A percentile compares a stretch with the other conserved stretches of the same genome.
Evolutionary conservation across 2,888 invertebrate species (phyloP).

Genomic region (Dryococelus australis): DNA sequence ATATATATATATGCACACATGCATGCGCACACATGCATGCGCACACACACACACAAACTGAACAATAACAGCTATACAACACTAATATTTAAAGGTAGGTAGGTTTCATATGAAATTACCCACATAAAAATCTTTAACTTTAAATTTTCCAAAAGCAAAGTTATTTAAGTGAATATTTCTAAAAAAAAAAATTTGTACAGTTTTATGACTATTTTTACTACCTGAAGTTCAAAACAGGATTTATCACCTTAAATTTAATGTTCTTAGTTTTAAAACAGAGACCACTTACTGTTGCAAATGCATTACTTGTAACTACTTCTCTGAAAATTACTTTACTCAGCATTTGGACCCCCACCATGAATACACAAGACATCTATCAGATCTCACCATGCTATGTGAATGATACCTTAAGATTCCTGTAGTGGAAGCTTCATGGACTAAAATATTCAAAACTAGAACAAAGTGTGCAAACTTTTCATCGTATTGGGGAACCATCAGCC

Average conservation of each 20-base stretch:
- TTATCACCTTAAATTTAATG: neutral
- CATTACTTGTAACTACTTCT: neutral
- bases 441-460: neutral
- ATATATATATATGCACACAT: no score
- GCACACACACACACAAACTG: no score
- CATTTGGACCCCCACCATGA: neutral
- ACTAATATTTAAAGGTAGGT: no score
- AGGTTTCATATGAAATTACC: no score
- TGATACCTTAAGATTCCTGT: neutral
- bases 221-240: no score
- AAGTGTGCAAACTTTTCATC: neutral
- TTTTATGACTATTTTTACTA: no score
- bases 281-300: neutral
- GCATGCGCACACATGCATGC: no score
- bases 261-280: neutral
- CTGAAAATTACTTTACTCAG: neutral
- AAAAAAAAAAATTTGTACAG: no score
- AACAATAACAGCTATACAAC: neutral
- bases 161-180: no score
- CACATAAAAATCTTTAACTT: no score
- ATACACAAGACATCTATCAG: neutral
- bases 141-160: no score
- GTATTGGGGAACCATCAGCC: neutral
- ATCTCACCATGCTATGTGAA: neutral
- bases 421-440: conserved; percentile 1